Base-by-base conservation (phyloP, 2,888 invertebrate species). In the Thymelicus acteon region DNA sequence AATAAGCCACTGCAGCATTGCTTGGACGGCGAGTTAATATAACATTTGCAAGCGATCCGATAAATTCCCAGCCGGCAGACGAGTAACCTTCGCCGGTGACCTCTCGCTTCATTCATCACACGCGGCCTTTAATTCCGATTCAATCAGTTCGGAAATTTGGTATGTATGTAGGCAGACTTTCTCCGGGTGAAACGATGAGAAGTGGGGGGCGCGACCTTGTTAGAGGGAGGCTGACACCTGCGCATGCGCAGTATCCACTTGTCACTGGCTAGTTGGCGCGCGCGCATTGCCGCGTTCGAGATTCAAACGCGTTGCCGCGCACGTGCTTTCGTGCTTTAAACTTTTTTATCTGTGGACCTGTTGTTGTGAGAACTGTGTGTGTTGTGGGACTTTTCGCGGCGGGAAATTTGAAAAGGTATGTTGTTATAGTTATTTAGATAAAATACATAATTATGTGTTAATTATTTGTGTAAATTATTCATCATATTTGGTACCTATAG, bases 121-220 rank as follows among this genome's bases (percentile, higher is more conserved):
- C 63, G 44, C 73, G 75, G 78, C 75, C 77, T 77, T 79, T 80
- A 79, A 80, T 80, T 78, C 86, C 85, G 82, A 84, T 85, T 90
- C 90, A 89, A 92, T 92, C 91, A 88, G 88, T 88, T 91, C 88
- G 89, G 85, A 92, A 88, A 92, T 92, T 93, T 91, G 91, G 92
- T 93, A 93, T 92, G 93, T 92, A 93, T 92, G 92, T 92, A 93
- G 93, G 93, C 86, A 91, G 90, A 92, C 93, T 93, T 93, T 92
- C 93, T 90, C 93, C 84, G 86, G 90, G 91, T 89, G 92, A 92
- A 92, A 92, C 86, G 89, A 82, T 73, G 76, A 78, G 78, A 82
- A 82, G 81, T 82, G 83, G 83, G 85, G 87, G 85, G 88, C 85
- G 88, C 88, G 85, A 91, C 93, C 93, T 92, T 93, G 92, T 92